Evolutionary conservation across 1,140 invertebrate genomes (phyloP).

Genomic region (Theocolax elegans): DNA sequence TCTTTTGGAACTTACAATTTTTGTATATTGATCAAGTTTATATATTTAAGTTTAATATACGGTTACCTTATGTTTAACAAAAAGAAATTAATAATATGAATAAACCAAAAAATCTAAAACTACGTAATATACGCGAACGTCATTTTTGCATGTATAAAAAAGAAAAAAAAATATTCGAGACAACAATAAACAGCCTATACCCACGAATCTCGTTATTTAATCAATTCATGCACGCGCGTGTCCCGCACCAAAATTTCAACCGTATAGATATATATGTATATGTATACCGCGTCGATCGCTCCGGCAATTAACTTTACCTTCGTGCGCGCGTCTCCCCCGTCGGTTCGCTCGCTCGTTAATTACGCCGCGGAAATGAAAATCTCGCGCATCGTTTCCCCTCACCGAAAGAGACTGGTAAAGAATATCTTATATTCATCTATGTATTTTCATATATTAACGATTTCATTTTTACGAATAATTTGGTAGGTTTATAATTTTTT

Average conservation of each 20-base stretch:
- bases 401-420: background rate
- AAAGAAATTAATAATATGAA: too few relatives aligned
- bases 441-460: too few relatives aligned
- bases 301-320: constrained; percentile 22
- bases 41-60: too few relatives aligned
- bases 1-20: too few relatives aligned
- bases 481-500: too few relatives aligned
- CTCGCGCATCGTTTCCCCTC: constrained; percentile 27
- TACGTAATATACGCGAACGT: too few relatives aligned
- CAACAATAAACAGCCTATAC: background rate
- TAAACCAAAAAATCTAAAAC: too few relatives aligned
- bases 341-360: constrained; percentile 44
- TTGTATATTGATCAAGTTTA: too few relatives aligned
- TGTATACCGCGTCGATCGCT: constrained; percentile 9
- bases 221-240: constrained; percentile 13
- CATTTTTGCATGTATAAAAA: background rate
- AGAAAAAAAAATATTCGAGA: constrained; percentile 1
- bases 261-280: too few relatives aligned
- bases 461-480: too few relatives aligned
- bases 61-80: too few relatives aligned
- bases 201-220: constrained; percentile 34
- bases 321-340: background rate
- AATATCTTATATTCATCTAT: too few relatives aligned
- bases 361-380: constrained; percentile 48
- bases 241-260: constrained; percentile 40